These are phyloP conservation scores for Cydia strobilella DNA, from an alignment of 1,140 invertebrate species.

Conservation along the genomic window DNA sequence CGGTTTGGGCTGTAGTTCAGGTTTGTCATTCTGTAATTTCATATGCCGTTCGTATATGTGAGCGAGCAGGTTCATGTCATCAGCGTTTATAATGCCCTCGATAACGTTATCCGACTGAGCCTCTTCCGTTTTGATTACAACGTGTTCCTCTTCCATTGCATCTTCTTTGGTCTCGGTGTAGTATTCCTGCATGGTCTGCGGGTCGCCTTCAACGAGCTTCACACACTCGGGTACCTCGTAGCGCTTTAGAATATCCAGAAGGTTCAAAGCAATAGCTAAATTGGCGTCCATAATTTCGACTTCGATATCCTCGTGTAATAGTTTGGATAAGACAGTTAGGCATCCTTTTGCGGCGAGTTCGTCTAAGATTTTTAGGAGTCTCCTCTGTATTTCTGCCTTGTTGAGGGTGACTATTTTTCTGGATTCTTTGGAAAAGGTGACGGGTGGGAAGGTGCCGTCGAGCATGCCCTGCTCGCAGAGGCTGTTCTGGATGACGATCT, in stretches of 20 bases:
- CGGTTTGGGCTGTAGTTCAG: constrained; percentile 36
- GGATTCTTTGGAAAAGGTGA: constrained; percentile 89
- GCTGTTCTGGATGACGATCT: constrained; percentile 82
- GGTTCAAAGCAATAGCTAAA: constrained; percentile 79
- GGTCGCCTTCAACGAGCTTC: constrained; percentile 49
- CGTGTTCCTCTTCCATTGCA: constrained; percentile 32
- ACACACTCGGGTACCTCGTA: constrained; percentile 79
- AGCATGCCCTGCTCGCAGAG: constrained; percentile 89
- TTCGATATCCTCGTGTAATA: constrained; percentile 86
- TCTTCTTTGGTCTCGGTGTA: constrained; percentile 50
- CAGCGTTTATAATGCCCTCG: constrained; percentile 65
- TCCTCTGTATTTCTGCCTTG: constrained; percentile 83
- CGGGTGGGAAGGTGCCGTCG: constrained; percentile 86
- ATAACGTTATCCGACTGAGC: constrained; percentile 62
- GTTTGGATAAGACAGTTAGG: constrained; percentile 83
- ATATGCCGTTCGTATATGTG: constrained; percentile 69
- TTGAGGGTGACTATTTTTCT: constrained; percentile 88
- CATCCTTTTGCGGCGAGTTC: constrained; percentile 84
- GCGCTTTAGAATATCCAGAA: constrained; percentile 81
- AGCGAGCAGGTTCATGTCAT: constrained; percentile 67
- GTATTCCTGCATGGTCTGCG: constrained; percentile 53
- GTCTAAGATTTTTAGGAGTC: constrained; percentile 84
- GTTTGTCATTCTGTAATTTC: constrained; percentile 48
- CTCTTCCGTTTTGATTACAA: constrained; percentile 34
- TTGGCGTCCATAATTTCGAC: constrained; percentile 84